A percentile compares a stretch with the other conserved stretches of the same genome.
phyloP scores from a whole-genome alignment of 2,888 invertebrate genomes.

The Andricus quercusramuli region DNA sequence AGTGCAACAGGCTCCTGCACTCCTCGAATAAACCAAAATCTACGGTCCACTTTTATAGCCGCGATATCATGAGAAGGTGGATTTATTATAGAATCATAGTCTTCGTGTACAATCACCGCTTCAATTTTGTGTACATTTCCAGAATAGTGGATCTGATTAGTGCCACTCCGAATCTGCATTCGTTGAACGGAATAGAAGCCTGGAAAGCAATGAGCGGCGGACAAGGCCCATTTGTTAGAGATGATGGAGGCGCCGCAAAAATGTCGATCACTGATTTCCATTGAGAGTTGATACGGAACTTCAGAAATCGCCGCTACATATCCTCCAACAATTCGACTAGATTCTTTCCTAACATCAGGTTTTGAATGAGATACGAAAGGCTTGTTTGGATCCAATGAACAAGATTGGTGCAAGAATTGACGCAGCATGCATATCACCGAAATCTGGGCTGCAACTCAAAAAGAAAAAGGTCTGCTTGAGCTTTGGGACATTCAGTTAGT shows the following conservation, averaged over 20 bases:
- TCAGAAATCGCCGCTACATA: not conserved
- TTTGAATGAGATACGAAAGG: not conserved
- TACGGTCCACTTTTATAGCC: slow-evolving; percentile 16
- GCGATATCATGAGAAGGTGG: slow-evolving; percentile 49
- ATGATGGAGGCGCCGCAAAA: slow-evolving; percentile 47
- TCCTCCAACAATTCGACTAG: slow-evolving; percentile 7
- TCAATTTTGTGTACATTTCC: slow-evolving; percentile 43
- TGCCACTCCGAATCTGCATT: slow-evolving; percentile 37
- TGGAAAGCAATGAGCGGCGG: slow-evolving; percentile 46
- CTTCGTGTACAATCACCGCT: slow-evolving; percentile 40
- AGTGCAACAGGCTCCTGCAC: slow-evolving; percentile 76
- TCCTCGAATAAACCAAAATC: not conserved
- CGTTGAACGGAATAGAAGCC: not conserved
- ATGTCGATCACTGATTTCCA: slow-evolving; percentile 2
- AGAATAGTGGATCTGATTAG: not conserved
- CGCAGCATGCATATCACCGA: too few species aligned
- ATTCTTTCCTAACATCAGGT: slow-evolving; percentile 72
- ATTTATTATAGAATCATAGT: not conserved
- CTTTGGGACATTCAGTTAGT: too few species aligned
- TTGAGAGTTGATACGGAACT: slow-evolving; percentile 6
- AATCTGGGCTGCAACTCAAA: not conserved
- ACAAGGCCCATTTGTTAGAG: slow-evolving; percentile 33
- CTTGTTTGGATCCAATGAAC: not conserved
- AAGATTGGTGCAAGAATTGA: not conserved
- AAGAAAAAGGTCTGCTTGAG: not conserved